Evolutionary conservation across 2,113 vertebrate genomes (phyloP).

Genomic region (Thinocorus orbignyianus): DNA sequence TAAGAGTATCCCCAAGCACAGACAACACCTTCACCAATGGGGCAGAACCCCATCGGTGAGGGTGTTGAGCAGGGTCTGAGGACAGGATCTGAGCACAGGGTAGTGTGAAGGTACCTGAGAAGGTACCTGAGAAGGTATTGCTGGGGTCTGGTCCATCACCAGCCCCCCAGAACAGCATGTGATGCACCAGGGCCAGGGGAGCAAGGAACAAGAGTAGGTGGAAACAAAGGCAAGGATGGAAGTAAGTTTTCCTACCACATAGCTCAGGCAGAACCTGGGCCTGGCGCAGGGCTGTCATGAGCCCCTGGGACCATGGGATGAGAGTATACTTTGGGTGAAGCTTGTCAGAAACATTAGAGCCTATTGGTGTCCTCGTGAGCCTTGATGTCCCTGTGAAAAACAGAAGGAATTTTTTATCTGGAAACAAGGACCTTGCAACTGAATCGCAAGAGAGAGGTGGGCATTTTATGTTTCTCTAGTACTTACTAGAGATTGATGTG

Average conservation of each 20-base stretch:
- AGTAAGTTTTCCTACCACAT: not conserved
- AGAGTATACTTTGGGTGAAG: not conserved
- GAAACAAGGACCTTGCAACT: not conserved
- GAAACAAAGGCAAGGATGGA: not conserved
- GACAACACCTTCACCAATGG: accelerated
- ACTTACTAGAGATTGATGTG: constrained; percentile 3
- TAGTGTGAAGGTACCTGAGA: no score
- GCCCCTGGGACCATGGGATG: accelerated
- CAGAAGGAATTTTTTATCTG: not conserved
- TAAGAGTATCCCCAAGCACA: not conserved
- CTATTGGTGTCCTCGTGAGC: not conserved
- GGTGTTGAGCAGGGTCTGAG: no score
- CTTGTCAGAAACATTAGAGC: not conserved
- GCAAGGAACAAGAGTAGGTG: not conserved
- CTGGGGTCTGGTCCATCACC: not conserved
- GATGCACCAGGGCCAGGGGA: not conserved
- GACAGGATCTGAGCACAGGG: not conserved
- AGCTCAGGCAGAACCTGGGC: not conserved
- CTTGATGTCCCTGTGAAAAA: not conserved
- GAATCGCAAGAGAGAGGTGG: not conserved
- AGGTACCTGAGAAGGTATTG: no score
- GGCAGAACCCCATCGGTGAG: no score
- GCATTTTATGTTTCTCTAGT: not conserved
- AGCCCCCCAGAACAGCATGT: accelerated
- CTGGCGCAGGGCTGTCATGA: not conserved